These are phyloP conservation scores for Megatriorchis doriae DNA, from an alignment of 2,113 vertebrate genomes.

Conservation along the genomic window DNA sequence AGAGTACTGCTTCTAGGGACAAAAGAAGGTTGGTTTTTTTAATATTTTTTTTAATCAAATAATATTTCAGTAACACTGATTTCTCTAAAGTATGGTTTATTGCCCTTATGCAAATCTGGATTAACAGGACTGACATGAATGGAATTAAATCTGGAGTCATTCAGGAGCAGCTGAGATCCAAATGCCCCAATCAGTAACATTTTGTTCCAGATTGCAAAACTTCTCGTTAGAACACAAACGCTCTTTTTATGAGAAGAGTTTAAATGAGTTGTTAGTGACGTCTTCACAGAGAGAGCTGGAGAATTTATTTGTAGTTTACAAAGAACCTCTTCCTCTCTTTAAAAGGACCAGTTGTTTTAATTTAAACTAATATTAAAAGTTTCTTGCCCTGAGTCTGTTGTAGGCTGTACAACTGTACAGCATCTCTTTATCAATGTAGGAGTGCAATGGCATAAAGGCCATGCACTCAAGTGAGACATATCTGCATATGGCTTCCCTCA, in stretches of 20 bases:
- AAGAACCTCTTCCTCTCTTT: slow-evolving; percentile 15
- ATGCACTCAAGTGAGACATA: not conserved
- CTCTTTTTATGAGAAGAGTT: slow-evolving; percentile 9
- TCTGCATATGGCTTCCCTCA: not conserved
- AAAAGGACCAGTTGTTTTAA: not conserved
- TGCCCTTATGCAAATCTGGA: not conserved
- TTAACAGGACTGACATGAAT: not conserved
- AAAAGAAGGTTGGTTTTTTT: not conserved
- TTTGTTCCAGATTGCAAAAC: slow-evolving; percentile 24
- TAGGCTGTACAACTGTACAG: not conserved
- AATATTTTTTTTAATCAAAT: slow-evolving; percentile 23
- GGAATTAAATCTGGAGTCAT: slow-evolving; percentile 51
- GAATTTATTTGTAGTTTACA: slow-evolving; percentile 47
- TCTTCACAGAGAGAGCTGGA: not conserved
- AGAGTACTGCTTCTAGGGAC: not conserved
- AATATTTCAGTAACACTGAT: not conserved
- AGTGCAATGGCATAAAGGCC: not conserved
- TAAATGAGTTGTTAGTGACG: slow-evolving; percentile 47
- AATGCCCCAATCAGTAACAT: slow-evolving; percentile 10
- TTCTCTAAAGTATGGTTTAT: not conserved
- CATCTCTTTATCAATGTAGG: not conserved
- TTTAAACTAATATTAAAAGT: slow-evolving; percentile 13
- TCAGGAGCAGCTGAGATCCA: slow-evolving; percentile 42
- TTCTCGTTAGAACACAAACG: not conserved
- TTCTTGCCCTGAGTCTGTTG: not conserved